phyloP scores from a whole-genome alignment of 2,113 vertebrate genomes.

The Archocentrus centrarchus region DNA sequence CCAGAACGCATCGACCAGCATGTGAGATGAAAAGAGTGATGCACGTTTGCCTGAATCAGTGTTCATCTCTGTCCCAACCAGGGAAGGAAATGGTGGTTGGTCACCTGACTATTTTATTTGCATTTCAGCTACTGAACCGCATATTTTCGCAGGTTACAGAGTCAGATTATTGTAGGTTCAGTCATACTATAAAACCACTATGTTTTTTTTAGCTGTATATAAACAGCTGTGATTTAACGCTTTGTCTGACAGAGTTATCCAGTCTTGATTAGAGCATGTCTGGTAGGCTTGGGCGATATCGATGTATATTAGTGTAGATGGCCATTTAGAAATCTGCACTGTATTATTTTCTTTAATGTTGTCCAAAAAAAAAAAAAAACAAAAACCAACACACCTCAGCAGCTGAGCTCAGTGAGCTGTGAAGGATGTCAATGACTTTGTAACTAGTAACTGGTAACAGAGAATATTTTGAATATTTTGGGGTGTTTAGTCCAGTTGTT shows the following conservation, averaged over 20 bases:
- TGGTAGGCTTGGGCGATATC: not conserved
- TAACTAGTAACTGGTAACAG: not conserved
- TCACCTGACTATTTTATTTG: not conserved
- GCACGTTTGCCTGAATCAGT: slow-evolving; percentile 53
- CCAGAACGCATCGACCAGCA: slow-evolving; percentile 40
- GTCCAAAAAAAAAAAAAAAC: not conserved
- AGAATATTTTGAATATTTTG: not conserved
- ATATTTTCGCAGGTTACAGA: not conserved
- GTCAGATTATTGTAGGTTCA: not conserved
- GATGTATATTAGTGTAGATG: not conserved
- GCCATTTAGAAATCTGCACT: not conserved
- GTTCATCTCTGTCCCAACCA: slow-evolving; percentile 12
- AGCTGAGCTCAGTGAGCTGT: not conserved
- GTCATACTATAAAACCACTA: not conserved
- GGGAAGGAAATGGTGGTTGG: not conserved
- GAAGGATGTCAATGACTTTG: not conserved
- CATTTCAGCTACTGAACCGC: not conserved
- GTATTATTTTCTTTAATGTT: not conserved
- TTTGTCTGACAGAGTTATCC: not conserved
- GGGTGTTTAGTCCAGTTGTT: not conserved
- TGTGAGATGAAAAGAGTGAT: slow-evolving; percentile 34
- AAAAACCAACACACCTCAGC: no score
- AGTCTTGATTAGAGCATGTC: not conserved
- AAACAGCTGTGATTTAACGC: not conserved
- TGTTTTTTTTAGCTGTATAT: not conserved